phyloP scores from a whole-genome alignment of 2,797 vertebrate species.

The Eulemur rubriventer region DNA sequence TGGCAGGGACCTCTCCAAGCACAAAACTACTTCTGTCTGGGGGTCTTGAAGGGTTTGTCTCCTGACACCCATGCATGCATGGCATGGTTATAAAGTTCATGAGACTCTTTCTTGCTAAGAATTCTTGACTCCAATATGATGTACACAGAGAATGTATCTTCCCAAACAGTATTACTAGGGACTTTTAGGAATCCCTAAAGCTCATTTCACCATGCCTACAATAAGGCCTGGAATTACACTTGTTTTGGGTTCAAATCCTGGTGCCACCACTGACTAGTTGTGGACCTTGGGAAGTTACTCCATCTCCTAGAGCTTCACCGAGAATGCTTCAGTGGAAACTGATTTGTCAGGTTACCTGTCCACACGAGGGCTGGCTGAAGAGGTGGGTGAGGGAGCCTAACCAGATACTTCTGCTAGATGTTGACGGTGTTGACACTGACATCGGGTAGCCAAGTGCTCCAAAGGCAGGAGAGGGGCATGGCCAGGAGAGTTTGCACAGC shows the following conservation, averaged over 20 bases:
- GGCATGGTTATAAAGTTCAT: background rate
- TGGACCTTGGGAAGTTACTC: background rate
- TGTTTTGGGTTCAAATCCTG: background rate
- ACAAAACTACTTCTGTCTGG: background rate
- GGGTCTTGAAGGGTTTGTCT: background rate
- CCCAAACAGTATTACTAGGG: background rate
- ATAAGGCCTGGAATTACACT: background rate
- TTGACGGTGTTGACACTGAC: background rate
- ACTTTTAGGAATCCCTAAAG: background rate
- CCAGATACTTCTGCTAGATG: background rate
- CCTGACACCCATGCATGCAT: background rate
- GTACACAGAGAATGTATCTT: background rate
- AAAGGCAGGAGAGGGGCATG: background rate
- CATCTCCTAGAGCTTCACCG: background rate
- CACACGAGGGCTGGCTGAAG: background rate
- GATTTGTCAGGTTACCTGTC: background rate
- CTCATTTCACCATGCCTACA: background rate
- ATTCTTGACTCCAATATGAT: background rate
- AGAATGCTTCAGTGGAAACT: background rate
- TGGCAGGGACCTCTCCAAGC: background rate
- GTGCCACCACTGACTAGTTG: background rate
- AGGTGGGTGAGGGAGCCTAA: background rate
- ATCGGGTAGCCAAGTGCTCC: background rate
- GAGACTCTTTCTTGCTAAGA: background rate
- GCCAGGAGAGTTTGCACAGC: background rate